Evolutionary conservation across 2,113 vertebrate species (phyloP), one percentile per base, ranked within the genome.

Genomic region (Empidonax alnorum): DNA sequence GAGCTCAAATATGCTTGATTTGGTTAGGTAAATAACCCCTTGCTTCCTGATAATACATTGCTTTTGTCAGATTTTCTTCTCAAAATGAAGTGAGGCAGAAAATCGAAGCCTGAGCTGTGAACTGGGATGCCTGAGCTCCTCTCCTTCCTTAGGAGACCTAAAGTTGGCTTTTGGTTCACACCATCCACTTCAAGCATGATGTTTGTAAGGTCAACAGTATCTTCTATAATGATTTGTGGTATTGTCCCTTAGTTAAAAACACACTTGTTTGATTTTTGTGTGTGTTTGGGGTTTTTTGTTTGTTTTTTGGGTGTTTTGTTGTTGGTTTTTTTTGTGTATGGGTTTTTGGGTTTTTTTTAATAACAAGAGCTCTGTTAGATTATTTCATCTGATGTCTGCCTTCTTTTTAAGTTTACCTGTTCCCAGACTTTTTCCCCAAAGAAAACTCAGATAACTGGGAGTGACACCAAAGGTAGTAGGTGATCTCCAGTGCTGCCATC

Each of bases 171-270:
- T 74, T 55, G 46, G 10, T 59, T 84, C 61, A 61, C 20, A 37
- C 56, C 14, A 19, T 63, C 59, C 21, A 2, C 49, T 75, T 35
- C 2, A 30, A 22, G 22, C 2, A 0, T 22, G 49, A 14, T 0
- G 2, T 93, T 88, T 81, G 13, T 39, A 47, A 27, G 28, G 42
- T 71, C n/a, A 58, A 1, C 21, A 16, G 12, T 7, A 27, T 63
- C 33, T 67, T 91, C 41, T 39, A 50, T 23, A 72, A 39, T 27
- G 14, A 4, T 33, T 37, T 78, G 17, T 75, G 31, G 11, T 50
- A 5, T 39, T 33, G 4, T 42, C 23, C 41, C 10, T 25, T 37
- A 74, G n/a, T 33, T 25, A 79, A 84, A 41, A 4, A 8, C 8
- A 27, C 21, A 17, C 6, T 23, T 53, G 4, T 63, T 63, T 63